phyloP scores from a whole-genome alignment of 1,140 invertebrate species.

The Cryptotermes secundus region DNA sequence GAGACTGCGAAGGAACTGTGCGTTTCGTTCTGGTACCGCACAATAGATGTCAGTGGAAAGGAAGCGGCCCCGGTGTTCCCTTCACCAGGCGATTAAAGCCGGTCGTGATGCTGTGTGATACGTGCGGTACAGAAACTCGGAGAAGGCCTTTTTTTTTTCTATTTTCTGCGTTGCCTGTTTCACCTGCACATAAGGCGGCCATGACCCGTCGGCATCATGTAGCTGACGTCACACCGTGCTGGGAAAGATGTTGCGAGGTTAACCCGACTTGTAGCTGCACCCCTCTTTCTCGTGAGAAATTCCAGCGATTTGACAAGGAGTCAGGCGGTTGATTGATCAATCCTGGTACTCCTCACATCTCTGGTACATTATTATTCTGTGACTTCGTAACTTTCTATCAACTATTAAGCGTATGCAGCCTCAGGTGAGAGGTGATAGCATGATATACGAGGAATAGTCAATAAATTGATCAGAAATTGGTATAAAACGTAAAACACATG shows the following conservation, averaged over 20 bases:
- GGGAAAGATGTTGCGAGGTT: not conserved
- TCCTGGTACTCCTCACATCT: no score
- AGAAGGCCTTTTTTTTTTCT: not conserved
- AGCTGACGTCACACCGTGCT: not conserved
- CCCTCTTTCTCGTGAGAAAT: not conserved
- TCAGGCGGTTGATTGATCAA: no score
- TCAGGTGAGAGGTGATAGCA: no score
- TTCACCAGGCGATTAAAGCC: not conserved
- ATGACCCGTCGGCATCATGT: not conserved
- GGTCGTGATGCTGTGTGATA: not conserved
- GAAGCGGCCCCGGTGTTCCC: not conserved
- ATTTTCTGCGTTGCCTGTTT: not conserved
- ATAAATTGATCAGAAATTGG: no score
- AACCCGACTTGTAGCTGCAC: not conserved
- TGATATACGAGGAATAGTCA: no score
- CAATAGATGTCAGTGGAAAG: not conserved
- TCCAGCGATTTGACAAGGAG: no score
- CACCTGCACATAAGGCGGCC: not conserved
- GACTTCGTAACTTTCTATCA: no score
- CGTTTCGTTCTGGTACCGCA: no score
- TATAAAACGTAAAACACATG: no score
- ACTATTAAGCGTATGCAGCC: no score
- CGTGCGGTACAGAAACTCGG: not conserved
- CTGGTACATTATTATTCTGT: no score
- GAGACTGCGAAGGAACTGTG: no score